phyloP scores from a whole-genome alignment of 2,797 vertebrate species.

The Gallinago nigripennis region DNA sequence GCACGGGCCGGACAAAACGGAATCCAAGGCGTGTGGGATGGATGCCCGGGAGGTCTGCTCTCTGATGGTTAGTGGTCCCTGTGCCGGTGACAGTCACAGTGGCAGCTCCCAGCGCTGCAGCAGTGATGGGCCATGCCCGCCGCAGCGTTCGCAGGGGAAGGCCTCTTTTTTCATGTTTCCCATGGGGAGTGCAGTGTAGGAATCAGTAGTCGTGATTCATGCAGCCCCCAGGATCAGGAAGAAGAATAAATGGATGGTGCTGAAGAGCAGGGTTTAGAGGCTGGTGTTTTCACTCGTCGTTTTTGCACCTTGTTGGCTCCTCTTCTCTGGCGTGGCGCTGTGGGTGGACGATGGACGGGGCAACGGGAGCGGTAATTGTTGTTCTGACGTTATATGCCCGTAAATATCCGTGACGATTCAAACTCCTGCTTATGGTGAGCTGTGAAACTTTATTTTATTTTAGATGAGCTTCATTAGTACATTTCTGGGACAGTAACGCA shows the following conservation, averaged over 20 bases:
- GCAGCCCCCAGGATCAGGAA: background rate
- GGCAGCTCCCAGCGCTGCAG: background rate
- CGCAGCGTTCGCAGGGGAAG: background rate
- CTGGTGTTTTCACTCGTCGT: background rate
- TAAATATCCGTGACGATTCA: background rate
- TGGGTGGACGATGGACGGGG: accelerated
- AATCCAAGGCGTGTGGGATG: background rate
- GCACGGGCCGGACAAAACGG: accelerated
- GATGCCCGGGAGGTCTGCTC: background rate
- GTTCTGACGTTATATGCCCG: background rate
- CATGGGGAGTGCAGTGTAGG: background rate
- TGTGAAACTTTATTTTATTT: background rate
- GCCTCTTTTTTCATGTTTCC: background rate
- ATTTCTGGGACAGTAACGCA: background rate
- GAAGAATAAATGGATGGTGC: background rate
- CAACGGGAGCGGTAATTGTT: background rate
- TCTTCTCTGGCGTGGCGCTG: background rate
- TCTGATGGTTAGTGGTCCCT: background rate
- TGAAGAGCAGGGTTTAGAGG: background rate
- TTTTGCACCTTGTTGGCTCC: background rate
- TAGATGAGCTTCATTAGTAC: background rate
- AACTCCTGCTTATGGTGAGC: background rate
- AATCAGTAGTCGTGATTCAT: background rate
- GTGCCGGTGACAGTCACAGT: accelerated
- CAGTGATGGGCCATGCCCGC: accelerated